phyloP scores from a whole-genome alignment of 2,888 invertebrate species.

The Pedicia rivosa region DNA sequence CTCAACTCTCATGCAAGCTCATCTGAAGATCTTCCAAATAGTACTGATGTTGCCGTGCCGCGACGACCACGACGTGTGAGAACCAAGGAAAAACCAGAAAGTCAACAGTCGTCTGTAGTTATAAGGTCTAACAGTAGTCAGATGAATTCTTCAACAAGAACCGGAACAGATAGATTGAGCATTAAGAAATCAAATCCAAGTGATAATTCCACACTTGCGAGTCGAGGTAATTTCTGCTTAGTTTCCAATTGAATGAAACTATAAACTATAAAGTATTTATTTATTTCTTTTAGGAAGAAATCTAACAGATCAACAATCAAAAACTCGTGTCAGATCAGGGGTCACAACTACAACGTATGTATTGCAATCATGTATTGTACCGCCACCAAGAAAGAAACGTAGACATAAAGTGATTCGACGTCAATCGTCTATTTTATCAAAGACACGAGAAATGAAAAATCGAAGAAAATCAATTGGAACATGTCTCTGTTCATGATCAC shows the following conservation, averaged over 20 bases:
- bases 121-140: no score
- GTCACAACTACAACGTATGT: conserved; percentile 26
- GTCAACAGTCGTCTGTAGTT: neutral
- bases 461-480: conserved; percentile 6
- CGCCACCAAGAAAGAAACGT: conserved; percentile 27
- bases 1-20: conserved; percentile 34
- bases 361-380: conserved; percentile 24
- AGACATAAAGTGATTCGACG: conserved; percentile 10
- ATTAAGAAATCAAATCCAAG: no score
- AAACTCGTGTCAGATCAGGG: conserved; percentile 4
- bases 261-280: no score
- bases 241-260: no score
- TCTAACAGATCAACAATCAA: conserved; percentile 4
- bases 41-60: conserved; percentile 18
- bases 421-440: conserved; percentile 3
- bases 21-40: conserved; percentile 32
- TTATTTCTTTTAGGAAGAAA: no score
- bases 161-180: no score
- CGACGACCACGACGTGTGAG: conserved; percentile 10
- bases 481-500: conserved; percentile 4
- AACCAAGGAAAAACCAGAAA: conserved; percentile 9
- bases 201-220: no score
- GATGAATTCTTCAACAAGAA: no score
- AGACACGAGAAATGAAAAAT: conserved; percentile 7
- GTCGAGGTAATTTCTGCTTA: no score